Conservation (phyloP, 2,888 invertebrate genomes). For the Dysmachus trigonus region DNA sequence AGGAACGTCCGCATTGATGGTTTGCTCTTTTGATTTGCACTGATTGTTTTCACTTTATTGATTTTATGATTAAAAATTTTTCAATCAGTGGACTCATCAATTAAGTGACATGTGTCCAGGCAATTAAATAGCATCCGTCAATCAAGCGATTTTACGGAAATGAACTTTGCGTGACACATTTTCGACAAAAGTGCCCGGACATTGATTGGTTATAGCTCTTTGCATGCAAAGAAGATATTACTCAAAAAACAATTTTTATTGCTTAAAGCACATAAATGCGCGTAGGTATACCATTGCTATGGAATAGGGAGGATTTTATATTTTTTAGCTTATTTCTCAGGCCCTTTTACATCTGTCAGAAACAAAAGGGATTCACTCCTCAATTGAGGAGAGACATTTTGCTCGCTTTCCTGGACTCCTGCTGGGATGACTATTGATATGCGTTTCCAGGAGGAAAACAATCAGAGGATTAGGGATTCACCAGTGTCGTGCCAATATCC, state of each 20-base stretch:
- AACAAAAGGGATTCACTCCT: neutral
- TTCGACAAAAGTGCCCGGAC: neutral
- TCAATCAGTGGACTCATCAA: neutral
- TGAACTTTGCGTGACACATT: neutral
- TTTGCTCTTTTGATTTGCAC: neutral
- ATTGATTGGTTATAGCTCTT: neutral
- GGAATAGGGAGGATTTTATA: neutral
- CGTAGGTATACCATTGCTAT: too few relatives aligned
- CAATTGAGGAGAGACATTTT: neutral
- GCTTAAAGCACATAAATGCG: neutral
- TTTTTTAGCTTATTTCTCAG: neutral
- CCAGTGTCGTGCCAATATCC: neutral
- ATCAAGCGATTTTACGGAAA: neutral
- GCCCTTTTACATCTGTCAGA: conserved; percentile 9
- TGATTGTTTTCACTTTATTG: neutral
- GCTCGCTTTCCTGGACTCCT: neutral
- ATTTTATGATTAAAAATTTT: neutral
- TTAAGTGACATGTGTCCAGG: neutral
- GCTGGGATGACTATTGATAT: neutral
- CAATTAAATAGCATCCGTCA: neutral
- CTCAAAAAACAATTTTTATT: neutral
- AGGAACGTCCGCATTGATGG: neutral
- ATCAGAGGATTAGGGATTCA: neutral
- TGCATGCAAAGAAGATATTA: neutral
- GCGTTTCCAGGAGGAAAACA: neutral